Evolutionary conservation across 2,797 vertebrate genomes (phyloP).

Genomic region (Acanthis flammea): DNA sequence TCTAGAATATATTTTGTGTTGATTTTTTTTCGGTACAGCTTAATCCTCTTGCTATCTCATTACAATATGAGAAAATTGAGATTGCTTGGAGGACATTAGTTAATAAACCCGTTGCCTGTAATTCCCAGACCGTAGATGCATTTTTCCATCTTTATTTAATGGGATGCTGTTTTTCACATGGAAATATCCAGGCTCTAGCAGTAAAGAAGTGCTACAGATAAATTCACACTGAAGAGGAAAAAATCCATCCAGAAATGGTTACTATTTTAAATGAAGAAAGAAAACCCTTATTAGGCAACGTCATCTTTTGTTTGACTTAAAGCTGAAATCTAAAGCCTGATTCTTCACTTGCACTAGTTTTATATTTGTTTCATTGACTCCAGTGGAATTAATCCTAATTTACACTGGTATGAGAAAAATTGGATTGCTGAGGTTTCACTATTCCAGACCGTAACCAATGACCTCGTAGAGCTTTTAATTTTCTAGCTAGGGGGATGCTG

Average conservation of each 20-base stretch:
- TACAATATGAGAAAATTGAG: neutral
- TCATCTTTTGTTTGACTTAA: neutral
- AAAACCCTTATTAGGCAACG: neutral
- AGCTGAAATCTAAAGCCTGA: neutral
- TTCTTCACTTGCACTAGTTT: neutral
- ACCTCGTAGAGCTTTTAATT: neutral
- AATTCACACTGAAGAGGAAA: neutral
- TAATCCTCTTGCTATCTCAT: neutral
- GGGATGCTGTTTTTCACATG: neutral
- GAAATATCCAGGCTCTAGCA: neutral
- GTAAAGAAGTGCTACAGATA: neutral
- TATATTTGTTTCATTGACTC: neutral
- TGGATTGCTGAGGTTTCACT: neutral
- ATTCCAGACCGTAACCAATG: neutral
- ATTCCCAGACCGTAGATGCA: neutral
- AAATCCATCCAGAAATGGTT: neutral
- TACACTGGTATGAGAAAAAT: neutral
- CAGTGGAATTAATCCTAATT: slow-evolving; percentile 19
- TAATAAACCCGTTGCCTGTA: neutral
- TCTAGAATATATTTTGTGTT: neutral
- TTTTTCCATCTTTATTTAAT: slow-evolving; percentile 8
- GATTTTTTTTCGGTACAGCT: neutral
- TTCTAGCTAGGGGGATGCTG: neutral
- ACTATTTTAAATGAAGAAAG: neutral
- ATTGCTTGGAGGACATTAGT: neutral